These are phyloP conservation scores for Propithecus deckenii DNA, from an alignment of 2,797 vertebrate species.

Conservation along the genomic window DNA sequence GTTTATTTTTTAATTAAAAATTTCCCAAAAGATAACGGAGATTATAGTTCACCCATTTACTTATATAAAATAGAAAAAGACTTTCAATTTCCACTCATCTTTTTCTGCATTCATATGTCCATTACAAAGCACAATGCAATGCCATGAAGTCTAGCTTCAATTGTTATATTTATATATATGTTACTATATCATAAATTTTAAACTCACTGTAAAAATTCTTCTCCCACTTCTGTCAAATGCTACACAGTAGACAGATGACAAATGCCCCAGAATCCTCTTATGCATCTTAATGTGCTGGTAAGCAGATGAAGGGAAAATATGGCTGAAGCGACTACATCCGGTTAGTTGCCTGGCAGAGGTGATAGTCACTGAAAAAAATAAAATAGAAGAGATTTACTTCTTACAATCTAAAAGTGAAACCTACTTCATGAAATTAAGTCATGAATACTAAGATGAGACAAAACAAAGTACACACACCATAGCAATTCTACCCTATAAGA, in stretches of 20 bases:
- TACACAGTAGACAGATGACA: slow-evolving; percentile 99
- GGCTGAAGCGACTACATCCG: slow-evolving; percentile 92
- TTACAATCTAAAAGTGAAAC: slow-evolving; percentile 45
- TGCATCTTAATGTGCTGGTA: slow-evolving; percentile 99
- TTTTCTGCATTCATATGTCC: background rate
- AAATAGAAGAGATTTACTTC: slow-evolving; percentile 29
- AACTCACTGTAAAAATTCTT: slow-evolving; percentile 96
- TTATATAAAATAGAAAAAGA: slow-evolving; percentile 19
- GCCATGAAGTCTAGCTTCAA: background rate
- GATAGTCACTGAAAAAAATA: slow-evolving; percentile 88
- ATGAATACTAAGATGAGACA: slow-evolving; percentile 46
- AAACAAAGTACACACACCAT: background rate
- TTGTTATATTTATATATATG: slow-evolving; percentile 20
- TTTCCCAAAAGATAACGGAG: slow-evolving; percentile 11
- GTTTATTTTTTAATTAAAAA: slow-evolving; percentile 26
- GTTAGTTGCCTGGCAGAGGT: slow-evolving; percentile 93
- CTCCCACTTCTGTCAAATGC: slow-evolving; percentile 96
- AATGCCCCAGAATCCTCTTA: slow-evolving; percentile 96
- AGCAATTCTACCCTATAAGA: slow-evolving; percentile 29
- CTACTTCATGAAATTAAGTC: slow-evolving; percentile 25
- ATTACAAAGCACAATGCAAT: slow-evolving; percentile 37
- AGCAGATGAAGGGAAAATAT: slow-evolving; percentile 91
- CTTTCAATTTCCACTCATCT: slow-evolving; percentile 31
- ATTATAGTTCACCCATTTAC: background rate
- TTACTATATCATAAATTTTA: slow-evolving; percentile 50